phyloP scores from a whole-genome alignment of 2,113 vertebrate species.

The Epinephelus lanceolatus region DNA sequence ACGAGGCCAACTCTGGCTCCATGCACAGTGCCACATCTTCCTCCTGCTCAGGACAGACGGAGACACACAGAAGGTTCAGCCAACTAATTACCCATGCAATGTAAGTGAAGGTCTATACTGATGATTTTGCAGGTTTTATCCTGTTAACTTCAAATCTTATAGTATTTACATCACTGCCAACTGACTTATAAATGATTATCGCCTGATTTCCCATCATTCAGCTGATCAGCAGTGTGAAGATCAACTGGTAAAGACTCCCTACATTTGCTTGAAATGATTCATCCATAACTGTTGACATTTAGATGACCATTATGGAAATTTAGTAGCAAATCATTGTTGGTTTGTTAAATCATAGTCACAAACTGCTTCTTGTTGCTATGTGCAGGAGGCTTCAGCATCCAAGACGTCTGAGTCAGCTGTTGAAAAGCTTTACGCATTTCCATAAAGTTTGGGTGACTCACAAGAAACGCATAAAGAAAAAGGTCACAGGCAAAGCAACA shows the following conservation, averaged over 20 bases:
- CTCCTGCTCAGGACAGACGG: conserved; percentile 73
- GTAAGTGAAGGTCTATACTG: background rate
- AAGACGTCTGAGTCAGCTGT: background rate
- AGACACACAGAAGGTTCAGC: conserved; percentile 2
- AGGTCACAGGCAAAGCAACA: background rate
- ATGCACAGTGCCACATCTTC: conserved; percentile 93
- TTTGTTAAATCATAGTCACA: background rate
- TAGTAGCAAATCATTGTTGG: background rate
- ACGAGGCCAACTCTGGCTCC: conserved; percentile 91
- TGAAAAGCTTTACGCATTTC: background rate
- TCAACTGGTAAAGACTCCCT: background rate
- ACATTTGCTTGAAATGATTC: background rate
- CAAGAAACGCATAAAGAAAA: background rate
- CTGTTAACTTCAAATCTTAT: background rate
- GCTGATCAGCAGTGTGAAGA: background rate
- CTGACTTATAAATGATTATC: background rate
- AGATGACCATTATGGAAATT: background rate
- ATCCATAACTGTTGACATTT: conserved; percentile 1
- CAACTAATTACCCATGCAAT: background rate
- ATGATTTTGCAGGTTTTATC: background rate
- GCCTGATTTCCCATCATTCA: background rate
- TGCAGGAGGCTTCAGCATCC: background rate
- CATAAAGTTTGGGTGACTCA: background rate
- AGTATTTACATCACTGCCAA: background rate
- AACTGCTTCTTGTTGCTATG: background rate